phyloP scores from a whole-genome alignment of 2,888 invertebrate species.

The Hipparchia semele region DNA sequence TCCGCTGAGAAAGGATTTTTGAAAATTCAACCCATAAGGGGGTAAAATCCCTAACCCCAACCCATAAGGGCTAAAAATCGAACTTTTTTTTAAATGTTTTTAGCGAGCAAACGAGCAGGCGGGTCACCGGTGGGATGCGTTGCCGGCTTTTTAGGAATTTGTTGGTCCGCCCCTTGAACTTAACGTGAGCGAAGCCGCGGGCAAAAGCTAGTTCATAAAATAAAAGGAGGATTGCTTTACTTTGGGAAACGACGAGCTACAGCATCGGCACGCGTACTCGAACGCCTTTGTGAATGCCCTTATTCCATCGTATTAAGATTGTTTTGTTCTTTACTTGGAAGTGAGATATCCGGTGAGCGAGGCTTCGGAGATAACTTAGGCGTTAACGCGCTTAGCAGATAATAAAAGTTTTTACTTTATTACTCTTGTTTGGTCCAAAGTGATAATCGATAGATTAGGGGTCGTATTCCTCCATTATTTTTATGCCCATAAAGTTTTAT shows the following conservation, averaged over 20 bases:
- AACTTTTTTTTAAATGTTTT: too few species aligned
- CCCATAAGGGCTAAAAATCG: too few species aligned
- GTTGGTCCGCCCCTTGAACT: too few species aligned
- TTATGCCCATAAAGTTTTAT: slow-evolving; percentile 12
- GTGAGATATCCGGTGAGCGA: slow-evolving; percentile 66
- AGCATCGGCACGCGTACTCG: slow-evolving; percentile 70
- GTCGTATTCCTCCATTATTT: slow-evolving; percentile 12
- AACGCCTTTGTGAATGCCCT: slow-evolving; percentile 30
- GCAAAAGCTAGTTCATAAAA: not conserved
- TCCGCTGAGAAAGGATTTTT: too few species aligned
- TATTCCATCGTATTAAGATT: slow-evolving; percentile 52
- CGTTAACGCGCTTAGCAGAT: slow-evolving; percentile 33
- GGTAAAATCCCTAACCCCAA: too few species aligned
- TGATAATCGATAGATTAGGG: slow-evolving; percentile 24
- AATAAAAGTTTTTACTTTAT: slow-evolving; percentile 28
- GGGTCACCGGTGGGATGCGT: too few species aligned
- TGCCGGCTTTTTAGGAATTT: too few species aligned
- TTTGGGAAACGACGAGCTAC: slow-evolving; percentile 24
- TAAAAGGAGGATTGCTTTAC: not conserved
- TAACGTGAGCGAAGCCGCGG: too few species aligned
- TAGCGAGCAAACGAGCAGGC: too few species aligned
- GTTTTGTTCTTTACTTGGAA: slow-evolving; percentile 71
- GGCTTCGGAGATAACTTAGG: slow-evolving; percentile 30
- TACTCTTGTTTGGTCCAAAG: slow-evolving; percentile 11
- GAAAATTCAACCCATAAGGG: too few species aligned